Evolutionary conservation across 2,113 vertebrate species (phyloP), one percentile per base, ranked within the genome.

Genomic region (Corapipo altera): DNA sequence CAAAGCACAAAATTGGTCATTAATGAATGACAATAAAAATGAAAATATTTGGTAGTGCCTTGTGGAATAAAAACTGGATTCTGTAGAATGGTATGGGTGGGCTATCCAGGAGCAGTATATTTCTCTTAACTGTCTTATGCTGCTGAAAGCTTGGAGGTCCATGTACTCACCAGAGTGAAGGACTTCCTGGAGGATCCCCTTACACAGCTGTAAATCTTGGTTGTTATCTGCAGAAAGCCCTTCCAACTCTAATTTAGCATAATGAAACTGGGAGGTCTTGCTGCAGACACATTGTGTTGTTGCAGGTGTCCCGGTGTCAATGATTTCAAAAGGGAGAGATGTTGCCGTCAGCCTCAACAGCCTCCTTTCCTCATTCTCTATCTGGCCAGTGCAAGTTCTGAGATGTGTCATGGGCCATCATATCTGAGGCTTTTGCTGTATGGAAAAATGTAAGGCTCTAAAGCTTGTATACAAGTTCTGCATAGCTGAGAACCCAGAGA

Each of bases 221-320:
- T 12, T 51, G 3, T 52, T 35, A 66, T 20, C 35, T 93, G 17
- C 7, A 59, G 43, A 67, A 64, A 69, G 15, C 6, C n/a, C 21
- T 21, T 58, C n/a, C 39, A 81, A 5, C 27, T 65, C 46, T 8
- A 33, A 44, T 71, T 76, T 15, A 73, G 10, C 20, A 2, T 17
- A 54, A 41, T 16, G 32, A 35, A 69, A 61, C 24, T 12, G 21
- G 2, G 22, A 65, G 9, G 1, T 51, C 48, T 66, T 33, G 10
- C 49, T 65, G 33, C 24, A 37, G 28, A 13, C 28, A 16, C 32
- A 32, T 19, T 37, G 7, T 58, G 2, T 3, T 27, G 8, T 48
- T n/a, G 14, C 19, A 71, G 9, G 8, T 73, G 54, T 46, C 3
- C 0, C 3, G 15, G 5, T 5, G n/a, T 35, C 55, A 30, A 9